Conservation (phyloP, 2,888 invertebrate genomes). For the Coenonympha glycerion region DNA sequence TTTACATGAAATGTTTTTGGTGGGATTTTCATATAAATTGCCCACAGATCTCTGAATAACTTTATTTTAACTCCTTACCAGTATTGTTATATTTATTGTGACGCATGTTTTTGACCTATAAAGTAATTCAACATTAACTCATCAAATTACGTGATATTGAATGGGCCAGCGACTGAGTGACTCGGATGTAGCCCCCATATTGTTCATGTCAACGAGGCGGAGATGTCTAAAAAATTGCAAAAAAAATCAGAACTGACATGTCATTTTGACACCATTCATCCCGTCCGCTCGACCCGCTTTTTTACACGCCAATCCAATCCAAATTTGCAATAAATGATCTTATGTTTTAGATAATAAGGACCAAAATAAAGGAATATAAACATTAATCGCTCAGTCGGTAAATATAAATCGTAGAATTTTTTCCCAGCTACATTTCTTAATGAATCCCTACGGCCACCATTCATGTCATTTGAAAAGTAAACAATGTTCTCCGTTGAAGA, state of each 20-base stretch:
- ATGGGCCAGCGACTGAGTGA: neutral
- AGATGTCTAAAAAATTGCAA: conserved; percentile 45
- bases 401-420: conserved; percentile 31
- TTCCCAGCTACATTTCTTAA: conserved; percentile 61
- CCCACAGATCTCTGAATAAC: too few species aligned
- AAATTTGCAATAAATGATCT: conserved; percentile 16
- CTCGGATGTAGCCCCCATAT: conserved; percentile 18
- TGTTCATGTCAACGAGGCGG: conserved; percentile 21
- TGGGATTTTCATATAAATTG: too few species aligned
- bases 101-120: neutral
- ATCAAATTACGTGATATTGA: neutral
- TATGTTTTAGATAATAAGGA: conserved; percentile 31
- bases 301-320: conserved; percentile 24
- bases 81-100: neutral
- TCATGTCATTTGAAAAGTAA: conserved; percentile 69
- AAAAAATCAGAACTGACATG: conserved; percentile 59
- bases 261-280: conserved; percentile 74
- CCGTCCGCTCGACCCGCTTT: conserved; percentile 53
- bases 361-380: conserved; percentile 14
- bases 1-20: too few species aligned
- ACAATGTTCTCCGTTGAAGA: conserved; percentile 62
- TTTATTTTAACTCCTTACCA: too few species aligned
- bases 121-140: neutral
- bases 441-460: conserved; percentile 65
- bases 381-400: neutral